Conservation (phyloP, 2,797 vertebrate species). For the Silurus lanzhouensis region DNA sequence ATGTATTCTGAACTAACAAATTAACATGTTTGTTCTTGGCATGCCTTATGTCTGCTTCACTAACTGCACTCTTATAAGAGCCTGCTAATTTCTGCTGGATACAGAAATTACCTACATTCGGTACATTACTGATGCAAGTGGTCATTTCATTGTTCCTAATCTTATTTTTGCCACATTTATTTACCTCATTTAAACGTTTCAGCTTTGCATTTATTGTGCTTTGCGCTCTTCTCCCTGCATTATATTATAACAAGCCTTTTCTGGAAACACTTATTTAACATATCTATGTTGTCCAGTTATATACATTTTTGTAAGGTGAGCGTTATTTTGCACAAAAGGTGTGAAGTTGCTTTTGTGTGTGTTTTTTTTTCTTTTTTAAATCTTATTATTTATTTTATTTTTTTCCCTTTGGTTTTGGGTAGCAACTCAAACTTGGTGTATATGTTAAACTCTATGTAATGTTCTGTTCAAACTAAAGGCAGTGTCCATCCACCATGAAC, state of each 20-base stretch:
- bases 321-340: conserved; percentile 33
- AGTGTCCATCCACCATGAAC: neutral
- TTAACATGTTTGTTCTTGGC: conserved; percentile 40
- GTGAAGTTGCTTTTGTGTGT: neutral
- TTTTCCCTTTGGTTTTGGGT: neutral
- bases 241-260: neutral
- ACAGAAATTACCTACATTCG: conserved; percentile 66
- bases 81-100: conserved; percentile 73
- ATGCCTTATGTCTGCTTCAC: conserved; percentile 44
- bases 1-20: conserved; percentile 43
- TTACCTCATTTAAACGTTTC: conserved; percentile 20
- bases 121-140: conserved; percentile 34
- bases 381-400: neutral
- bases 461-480: conserved; percentile 4
- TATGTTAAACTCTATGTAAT: conserved; percentile 3
- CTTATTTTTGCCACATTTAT: neutral
- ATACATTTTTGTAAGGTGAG: neutral
- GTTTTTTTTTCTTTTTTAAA: no score
- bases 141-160: conserved; percentile 29
- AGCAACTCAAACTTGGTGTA: neutral
- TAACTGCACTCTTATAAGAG: conserved; percentile 32
- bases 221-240: neutral
- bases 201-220: conserved; percentile 21
- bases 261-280: conserved; percentile 4
- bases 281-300: neutral